Evolutionary conservation across 2,797 vertebrate species (phyloP).

Genomic region (Amblyraja radiata): DNA sequence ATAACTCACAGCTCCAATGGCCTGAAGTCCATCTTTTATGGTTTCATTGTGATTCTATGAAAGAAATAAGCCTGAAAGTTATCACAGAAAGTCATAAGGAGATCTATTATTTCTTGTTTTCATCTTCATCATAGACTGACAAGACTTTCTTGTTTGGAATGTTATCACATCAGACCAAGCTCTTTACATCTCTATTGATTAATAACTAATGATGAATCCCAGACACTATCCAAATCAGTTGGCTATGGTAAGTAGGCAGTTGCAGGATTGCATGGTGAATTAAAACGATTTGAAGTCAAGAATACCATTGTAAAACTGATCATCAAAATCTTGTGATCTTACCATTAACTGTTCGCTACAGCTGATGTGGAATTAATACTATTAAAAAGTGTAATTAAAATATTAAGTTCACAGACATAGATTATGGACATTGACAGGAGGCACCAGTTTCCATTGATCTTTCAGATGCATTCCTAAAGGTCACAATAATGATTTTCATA

Average conservation of each 20-base stretch:
- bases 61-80: not conserved
- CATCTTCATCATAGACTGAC: not conserved
- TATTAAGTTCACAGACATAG: constrained; percentile 33
- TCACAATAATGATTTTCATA: not conserved
- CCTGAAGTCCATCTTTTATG: not conserved
- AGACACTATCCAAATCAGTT: not conserved
- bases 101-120: not conserved
- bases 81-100: not conserved
- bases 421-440: constrained; percentile 21
- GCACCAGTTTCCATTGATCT: constrained; percentile 24
- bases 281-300: constrained; percentile 1
- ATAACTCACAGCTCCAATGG: not conserved
- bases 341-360: not conserved
- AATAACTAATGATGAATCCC: not conserved
- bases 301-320: not conserved
- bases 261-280: not conserved
- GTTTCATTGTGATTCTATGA: not conserved
- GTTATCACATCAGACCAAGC: not conserved
- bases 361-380: constrained; percentile 27
- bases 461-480: not conserved
- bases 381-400: constrained; percentile 33
- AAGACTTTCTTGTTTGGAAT: not conserved
- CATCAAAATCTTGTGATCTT: not conserved
- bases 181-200: not conserved
- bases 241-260: not conserved